Evolutionary conservation across 1,140 invertebrate species (phyloP).

Genomic region (silkworm (Bombyx mori)): DNA sequence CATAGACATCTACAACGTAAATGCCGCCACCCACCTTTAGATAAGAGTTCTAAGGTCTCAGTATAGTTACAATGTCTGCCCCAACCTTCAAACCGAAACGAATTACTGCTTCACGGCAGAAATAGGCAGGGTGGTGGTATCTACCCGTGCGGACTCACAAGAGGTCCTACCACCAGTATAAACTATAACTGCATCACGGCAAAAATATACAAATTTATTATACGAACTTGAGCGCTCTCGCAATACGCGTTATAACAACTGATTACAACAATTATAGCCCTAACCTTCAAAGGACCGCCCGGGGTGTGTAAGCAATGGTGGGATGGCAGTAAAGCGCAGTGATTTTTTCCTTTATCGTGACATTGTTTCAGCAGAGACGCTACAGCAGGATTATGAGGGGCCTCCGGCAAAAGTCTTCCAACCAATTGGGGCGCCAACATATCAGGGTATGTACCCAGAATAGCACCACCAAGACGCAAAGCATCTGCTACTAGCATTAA

Average conservation of each 20-base stretch:
- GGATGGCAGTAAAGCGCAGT: slow-evolving; percentile 92
- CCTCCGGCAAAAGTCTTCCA: slow-evolving; percentile 93
- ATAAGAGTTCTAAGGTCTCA: too few relatives aligned
- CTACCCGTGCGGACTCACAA: too few relatives aligned
- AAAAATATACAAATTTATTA: too few relatives aligned
- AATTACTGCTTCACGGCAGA: too few relatives aligned
- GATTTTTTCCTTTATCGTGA: slow-evolving; percentile 86
- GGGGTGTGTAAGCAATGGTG: slow-evolving; percentile 98
- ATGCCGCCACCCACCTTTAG: too few relatives aligned
- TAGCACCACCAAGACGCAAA: slow-evolving; percentile 90
- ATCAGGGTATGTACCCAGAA: slow-evolving; percentile 91
- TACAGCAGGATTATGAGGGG: slow-evolving; percentile 85
- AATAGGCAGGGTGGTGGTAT: too few relatives aligned
- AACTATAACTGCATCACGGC: too few relatives aligned
- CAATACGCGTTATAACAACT: neutral
- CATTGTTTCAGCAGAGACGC: slow-evolving; percentile 91
- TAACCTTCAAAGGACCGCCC: slow-evolving; percentile 94
- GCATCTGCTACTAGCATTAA: slow-evolving; percentile 95
- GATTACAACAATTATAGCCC: neutral
- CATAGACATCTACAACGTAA: too few relatives aligned
- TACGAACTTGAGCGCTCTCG: neutral
- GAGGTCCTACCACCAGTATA: too few relatives aligned
- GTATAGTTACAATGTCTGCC: too few relatives aligned
- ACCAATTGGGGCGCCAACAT: slow-evolving; percentile 97
- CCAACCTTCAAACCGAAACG: too few relatives aligned